Evolutionary conservation across 2,113 vertebrate species (phyloP), one percentile per base, ranked within the genome.

Genomic region (Craseonycteris thonglongyai): DNA sequence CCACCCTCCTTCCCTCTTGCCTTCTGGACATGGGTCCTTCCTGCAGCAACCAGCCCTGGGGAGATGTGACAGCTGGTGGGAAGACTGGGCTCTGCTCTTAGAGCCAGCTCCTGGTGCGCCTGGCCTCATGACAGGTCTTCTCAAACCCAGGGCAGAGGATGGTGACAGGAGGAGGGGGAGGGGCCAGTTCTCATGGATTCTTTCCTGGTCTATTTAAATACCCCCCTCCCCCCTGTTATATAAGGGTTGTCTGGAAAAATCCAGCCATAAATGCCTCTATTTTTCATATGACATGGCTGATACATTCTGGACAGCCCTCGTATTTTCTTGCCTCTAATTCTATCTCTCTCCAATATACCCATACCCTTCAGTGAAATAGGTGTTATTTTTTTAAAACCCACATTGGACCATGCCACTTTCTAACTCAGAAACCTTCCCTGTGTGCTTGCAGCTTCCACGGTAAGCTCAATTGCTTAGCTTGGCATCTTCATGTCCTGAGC

Each of bases 131-230:
- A 11, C 8, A 40, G 26, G 30, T 65, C 40, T 65, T 66, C 42
- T 79, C 14, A 45, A 65, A 16, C 68, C 35, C 47, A 42, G 33
- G 58, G 9, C 2, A 56, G 74, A 81, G 11, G 54, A 30, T 28
- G 33, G 13, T 0, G 0, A 61, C 3, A 59, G 24, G 33, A 51
- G 7, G 49, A 76, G 38, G 30, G 72, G 22, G 14, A n/a, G n/a
- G n/a, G n/a, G 35, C 22, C 40, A 47, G 4, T 92, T 88, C 38
- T 79, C 51, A 84, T 28, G 63, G 42, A 4, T 33, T 85, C 24
- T 78, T n/a, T 95, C 33, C 72, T 45, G 8, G 6, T 35, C 49
- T 79, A 21, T 76, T 88, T 86, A 78, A 74, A 49, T 85, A 69
- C 38, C 78, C 40, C 49, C 49, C 35, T 35, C 30, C 21, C 30